These are phyloP conservation scores for Brachionus rubens DNA, from an alignment of 1,140 invertebrate species.

Conservation along the genomic window DNA sequence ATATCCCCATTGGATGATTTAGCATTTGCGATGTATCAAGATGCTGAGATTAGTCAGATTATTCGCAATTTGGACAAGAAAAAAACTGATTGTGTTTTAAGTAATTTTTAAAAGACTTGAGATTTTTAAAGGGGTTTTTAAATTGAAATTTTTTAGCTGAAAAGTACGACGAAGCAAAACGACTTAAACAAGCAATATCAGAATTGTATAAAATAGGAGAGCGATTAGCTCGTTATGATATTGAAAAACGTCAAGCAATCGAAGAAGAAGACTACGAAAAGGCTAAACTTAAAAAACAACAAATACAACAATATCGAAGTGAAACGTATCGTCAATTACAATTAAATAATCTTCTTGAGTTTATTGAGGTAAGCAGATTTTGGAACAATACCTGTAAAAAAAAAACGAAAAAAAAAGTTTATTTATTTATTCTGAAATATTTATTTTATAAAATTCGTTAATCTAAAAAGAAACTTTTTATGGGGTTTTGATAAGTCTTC, in stretches of 20 bases:
- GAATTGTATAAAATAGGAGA: constrained; percentile 76
- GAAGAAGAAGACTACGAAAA: constrained; percentile 83
- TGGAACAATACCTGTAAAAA: background rate
- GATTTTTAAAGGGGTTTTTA: constrained; percentile 38
- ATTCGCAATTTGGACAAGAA: constrained; percentile 81
- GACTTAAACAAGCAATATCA: constrained; percentile 77
- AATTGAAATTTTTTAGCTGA: constrained; percentile 66
- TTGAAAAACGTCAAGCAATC: constrained; percentile 84
- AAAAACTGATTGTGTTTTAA: constrained; percentile 74
- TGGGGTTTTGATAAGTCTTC: no score
- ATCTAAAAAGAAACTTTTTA: no score
- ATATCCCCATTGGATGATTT: constrained; percentile 85
- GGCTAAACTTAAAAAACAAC: constrained; percentile 79
- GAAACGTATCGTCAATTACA: constrained; percentile 70
- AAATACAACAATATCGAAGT: constrained; percentile 75
- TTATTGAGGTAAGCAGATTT: constrained; percentile 66
- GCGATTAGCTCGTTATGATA: constrained; percentile 78
- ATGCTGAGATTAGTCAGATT: constrained; percentile 81
- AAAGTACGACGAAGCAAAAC: constrained; percentile 84
- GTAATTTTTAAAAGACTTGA: constrained; percentile 52
- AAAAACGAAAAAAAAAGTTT: no score
- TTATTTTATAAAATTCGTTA: no score
- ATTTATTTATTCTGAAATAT: no score
- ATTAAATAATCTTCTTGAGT: constrained; percentile 74
- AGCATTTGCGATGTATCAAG: constrained; percentile 95